Percentiles rank a stretch among this genome's conserved stretches.
These are phyloP conservation scores for Gibbula magus DNA, from an alignment of 2,888 invertebrate genomes.

Conservation along the genomic window DNA sequence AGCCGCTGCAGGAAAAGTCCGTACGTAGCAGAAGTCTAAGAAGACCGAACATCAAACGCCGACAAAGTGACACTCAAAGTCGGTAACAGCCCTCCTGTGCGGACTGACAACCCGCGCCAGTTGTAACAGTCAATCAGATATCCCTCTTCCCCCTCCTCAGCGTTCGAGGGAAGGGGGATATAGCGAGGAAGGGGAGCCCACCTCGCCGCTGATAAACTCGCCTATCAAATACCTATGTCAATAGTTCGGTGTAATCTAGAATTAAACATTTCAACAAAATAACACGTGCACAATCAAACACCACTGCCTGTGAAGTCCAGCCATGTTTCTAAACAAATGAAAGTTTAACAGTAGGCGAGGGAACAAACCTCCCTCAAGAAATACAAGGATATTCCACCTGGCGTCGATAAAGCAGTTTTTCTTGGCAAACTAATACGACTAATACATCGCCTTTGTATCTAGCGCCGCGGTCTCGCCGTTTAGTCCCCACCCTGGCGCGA, in stretches of 20 bases:
- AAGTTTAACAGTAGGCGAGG: not conserved
- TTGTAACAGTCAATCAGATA: not conserved
- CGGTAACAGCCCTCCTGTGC: not conserved
- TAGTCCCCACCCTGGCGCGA: not conserved
- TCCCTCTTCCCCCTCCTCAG: not conserved
- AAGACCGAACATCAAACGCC: too few relatives aligned
- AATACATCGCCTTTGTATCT: not conserved
- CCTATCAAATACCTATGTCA: constrained; percentile 11
- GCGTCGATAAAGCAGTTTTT: not conserved
- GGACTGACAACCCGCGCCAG: not conserved
- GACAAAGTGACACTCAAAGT: too few relatives aligned
- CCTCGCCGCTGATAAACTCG: not conserved
- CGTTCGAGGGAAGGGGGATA: not conserved
- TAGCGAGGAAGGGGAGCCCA: not conserved
- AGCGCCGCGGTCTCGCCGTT: not conserved
- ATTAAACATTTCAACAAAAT: constrained; percentile 15
- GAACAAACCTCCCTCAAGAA: not conserved
- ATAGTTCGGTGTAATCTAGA: not conserved
- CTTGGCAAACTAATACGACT: not conserved
- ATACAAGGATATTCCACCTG: not conserved
- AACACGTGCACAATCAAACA: not conserved
- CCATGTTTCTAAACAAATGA: not conserved
- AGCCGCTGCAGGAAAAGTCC: too few relatives aligned
- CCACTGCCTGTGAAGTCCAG: not conserved
- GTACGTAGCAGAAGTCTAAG: too few relatives aligned